Base-by-base conservation (phyloP, 2,113 vertebrate genomes). In the Rattus rattus region DNA sequence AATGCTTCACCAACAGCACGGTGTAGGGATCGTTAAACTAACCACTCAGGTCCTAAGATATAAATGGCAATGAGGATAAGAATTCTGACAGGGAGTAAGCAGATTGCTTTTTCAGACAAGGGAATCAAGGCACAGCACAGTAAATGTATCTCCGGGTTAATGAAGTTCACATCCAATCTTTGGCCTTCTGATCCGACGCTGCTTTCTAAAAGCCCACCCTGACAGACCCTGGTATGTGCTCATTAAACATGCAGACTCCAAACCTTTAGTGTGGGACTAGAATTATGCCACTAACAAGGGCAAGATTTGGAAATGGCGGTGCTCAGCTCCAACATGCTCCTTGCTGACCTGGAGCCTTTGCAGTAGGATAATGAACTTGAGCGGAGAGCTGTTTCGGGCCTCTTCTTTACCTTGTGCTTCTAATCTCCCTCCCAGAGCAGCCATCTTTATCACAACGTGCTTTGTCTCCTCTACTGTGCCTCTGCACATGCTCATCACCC, bases 91-190 rank as follows among this genome's bases (percentile, higher is more conserved):
- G 24, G 52, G 10, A 9, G 20, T 30, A 80, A 81, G 72, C 28
- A 3, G 52, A 17, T 54, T 76, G 24, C 56, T 88, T 77, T 65
- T 80, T 52, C 2, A n/a, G 63, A 61, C 67, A 49, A 93, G 86
- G 69, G 94, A 88, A 94, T 17, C 14, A 89, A 89, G 73, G 19
- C 47, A 88, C 77, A 79, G 26, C 47, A n/a, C 94, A 30, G 85
- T n/a, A 26, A 73, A 6, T 52, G 11, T 54, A 16, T 92, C 13
- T 93, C 22, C 43, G 33, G n/a, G 22, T 80, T 75, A 79, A 65
- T 1, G 19, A 85, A 11, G 61, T 86, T n/a, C 85, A 77, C 43
- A 2, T 43, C 43, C 43, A 43, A 43, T 43, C 52, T 0, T 83
- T 14, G 20, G 22, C 33, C 39, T 84, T 30, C 16, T 17, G 47